Evolutionary conservation across 2,888 invertebrate genomes (phyloP).

Genomic region (Pristionchus mayeri): DNA sequence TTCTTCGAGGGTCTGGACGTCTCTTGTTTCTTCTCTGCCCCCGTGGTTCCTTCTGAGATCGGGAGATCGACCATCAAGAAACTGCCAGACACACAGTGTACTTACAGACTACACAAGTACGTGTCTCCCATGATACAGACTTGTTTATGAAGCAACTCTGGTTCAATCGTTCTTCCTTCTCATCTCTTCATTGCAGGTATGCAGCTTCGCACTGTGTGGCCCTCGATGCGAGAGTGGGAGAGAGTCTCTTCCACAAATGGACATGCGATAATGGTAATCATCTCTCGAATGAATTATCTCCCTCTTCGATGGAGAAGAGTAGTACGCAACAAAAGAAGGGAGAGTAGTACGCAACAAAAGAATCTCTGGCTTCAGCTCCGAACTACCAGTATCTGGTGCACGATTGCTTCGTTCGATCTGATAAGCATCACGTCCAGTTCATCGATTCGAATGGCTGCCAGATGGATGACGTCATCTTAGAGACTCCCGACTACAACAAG

Average conservation of each 20-base stretch:
- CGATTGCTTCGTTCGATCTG: slow-evolving; percentile 71
- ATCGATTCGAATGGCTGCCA: slow-evolving; percentile 73
- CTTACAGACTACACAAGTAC: slow-evolving; percentile 70
- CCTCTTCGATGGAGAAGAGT: too few relatives aligned
- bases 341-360: not conserved
- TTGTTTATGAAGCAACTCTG: not conserved
- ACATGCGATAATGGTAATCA: slow-evolving; percentile 69
- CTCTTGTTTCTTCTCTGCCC: slow-evolving; percentile 66
- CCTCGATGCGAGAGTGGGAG: slow-evolving; percentile 74
- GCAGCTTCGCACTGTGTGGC: slow-evolving; percentile 72
- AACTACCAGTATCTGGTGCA: slow-evolving; percentile 73
- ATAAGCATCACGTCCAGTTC: slow-evolving; percentile 65
- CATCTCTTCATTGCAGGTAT: slow-evolving; percentile 55
- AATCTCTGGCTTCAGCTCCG: slow-evolving; percentile 60
- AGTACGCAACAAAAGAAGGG: too few relatives aligned
- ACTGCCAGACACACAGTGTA: slow-evolving; percentile 68
- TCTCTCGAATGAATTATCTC: slow-evolving; percentile 14
- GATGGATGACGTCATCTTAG: slow-evolving; percentile 71
- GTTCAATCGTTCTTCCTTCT: not conserved
- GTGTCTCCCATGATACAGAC: not conserved
- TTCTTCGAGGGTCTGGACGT: slow-evolving; percentile 64
- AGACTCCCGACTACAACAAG: slow-evolving; percentile 79
- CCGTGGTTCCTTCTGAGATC: slow-evolving; percentile 63
- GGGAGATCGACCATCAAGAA: slow-evolving; percentile 60
- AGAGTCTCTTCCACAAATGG: slow-evolving; percentile 75